Base-by-base conservation (phyloP, 2,113 vertebrate genomes). In the Neogale vison region DNA sequence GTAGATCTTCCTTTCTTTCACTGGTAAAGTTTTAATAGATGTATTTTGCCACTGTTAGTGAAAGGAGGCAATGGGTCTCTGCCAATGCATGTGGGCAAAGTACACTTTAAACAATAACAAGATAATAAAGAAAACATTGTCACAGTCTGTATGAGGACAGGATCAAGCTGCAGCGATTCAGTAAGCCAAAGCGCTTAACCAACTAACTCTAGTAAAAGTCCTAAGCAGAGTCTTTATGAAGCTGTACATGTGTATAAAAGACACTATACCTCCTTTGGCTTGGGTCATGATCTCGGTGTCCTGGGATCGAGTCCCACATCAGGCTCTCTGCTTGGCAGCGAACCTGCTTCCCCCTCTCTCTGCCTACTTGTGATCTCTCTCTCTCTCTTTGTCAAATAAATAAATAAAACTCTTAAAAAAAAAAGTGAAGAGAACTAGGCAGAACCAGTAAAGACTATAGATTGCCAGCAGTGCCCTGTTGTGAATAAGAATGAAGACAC, bases 61-160 rank as follows among this genome's bases (percentile, higher is more conserved):
- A 94, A 98, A 97, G 79, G 45, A 94, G 55, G 67, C 96, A 96
- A 95, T 95, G 85, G 52, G 65, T 52, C 85, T 93, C 72, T 61
- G 47, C 20, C 97, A 82, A 96, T 93, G 59, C 90, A 97, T 97
- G 77, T 88, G 82, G 59, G 55, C 59, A 87, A 98, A 97, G 85
- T 59, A 95, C 76, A 59, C 88, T 91, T 94, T 88, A 83, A 90
- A 76, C 2, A 20, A 23, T 95, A 95, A 98, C 59, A 91, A 91
- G 94, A 76, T 93, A 93, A 96, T 93, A 92, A 80, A 95, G 96
- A 67, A 97, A 97, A 63, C 50, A 55, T 72, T 69, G 61, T 79
- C 55, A 67, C 76, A 29, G 81, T 45, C 84, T 85, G 50, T 67
- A 29, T 88, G 74, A 96, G 34, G 57, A 85, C 52, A 81, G 29